Evolutionary conservation across 2,888 invertebrate species (phyloP).

Genomic region (Gymnoscelis rufifasciata): DNA sequence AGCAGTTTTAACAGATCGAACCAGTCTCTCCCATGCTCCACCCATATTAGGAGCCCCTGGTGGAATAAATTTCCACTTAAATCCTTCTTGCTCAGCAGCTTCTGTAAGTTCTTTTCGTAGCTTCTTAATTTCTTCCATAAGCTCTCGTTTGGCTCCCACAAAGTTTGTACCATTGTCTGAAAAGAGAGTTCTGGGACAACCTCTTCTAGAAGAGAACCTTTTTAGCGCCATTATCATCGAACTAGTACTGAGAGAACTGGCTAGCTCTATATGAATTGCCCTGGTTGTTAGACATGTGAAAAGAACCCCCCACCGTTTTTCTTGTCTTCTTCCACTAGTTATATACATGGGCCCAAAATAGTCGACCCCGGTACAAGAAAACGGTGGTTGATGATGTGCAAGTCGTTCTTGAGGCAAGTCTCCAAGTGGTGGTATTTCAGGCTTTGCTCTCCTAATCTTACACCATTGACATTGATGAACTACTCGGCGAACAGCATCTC

Average conservation of each 20-base stretch:
- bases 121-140: no score
- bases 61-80: no score
- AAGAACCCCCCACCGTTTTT: not conserved
- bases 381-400: not conserved
- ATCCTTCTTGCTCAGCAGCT: no score
- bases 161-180: no score
- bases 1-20: no score
- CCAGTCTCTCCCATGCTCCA: no score
- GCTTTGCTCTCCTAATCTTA: not conserved
- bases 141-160: no score
- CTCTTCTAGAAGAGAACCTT: no score
- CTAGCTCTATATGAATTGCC: not conserved
- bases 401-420: not conserved
- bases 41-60: no score
- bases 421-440: not conserved
- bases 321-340: not conserved
- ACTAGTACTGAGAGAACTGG: not conserved
- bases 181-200: no score
- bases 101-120: no score
- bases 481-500: not conserved
- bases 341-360: not conserved
- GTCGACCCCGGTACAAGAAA: not conserved
- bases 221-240: no score
- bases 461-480: not conserved
- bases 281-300: not conserved